Conservation (phyloP, 2,113 vertebrate species). For the Orycteropus afer region DNA sequence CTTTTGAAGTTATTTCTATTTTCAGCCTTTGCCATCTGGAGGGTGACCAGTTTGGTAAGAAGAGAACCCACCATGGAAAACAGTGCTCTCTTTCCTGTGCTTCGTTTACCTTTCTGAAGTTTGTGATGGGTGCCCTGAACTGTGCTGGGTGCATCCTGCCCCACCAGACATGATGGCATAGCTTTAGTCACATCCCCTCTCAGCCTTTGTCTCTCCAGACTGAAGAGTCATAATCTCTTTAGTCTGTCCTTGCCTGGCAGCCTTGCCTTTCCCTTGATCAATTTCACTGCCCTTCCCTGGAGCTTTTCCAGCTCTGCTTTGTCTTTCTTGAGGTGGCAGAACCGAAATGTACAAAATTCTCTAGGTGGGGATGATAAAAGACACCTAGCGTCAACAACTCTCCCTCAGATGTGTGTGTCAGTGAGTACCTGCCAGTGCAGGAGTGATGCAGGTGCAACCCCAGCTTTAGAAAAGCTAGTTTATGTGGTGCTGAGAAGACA, state of each 20-base stretch:
- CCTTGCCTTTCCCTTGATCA: not conserved
- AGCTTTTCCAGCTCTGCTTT: not conserved
- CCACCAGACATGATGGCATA: not conserved
- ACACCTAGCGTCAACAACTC: not conserved
- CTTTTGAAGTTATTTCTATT: slow-evolving; percentile 3
- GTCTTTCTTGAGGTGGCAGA: slow-evolving; percentile 30
- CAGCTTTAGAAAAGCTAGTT: not conserved
- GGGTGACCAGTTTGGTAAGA: not conserved
- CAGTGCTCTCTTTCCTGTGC: not conserved
- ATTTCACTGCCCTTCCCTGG: slow-evolving; percentile 8
- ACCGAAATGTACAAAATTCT: not conserved
- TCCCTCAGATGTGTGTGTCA: not conserved
- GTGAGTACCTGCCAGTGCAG: accelerated
- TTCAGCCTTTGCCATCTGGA: not conserved
- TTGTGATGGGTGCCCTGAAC: not conserved
- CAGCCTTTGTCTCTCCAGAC: not conserved
- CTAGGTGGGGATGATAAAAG: slow-evolving; percentile 23
- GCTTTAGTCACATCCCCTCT: not conserved
- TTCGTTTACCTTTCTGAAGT: not conserved
- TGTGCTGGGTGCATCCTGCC: not conserved
- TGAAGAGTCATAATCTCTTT: not conserved
- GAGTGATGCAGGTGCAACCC: not conserved
- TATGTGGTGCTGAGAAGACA: not conserved
- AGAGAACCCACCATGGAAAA: not conserved
- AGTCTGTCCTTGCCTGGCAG: not conserved